Percentiles rank a stretch among this genome's conserved stretches.
Evolutionary conservation across 2,797 vertebrate genomes (phyloP).

Genomic region (Nannoperca australis): DNA sequence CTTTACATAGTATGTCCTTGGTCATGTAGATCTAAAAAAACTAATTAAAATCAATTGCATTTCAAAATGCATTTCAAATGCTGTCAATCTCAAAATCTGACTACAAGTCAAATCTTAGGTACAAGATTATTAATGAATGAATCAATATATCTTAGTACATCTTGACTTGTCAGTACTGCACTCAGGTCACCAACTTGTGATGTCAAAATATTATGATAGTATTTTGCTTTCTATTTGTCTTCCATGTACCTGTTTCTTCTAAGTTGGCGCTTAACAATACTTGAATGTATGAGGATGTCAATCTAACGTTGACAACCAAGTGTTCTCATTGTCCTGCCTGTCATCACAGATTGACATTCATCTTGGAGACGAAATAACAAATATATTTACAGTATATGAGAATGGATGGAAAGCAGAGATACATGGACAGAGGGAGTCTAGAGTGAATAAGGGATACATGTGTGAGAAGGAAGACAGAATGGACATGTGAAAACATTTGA

Average conservation of each 20-base stretch:
- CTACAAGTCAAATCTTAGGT: background rate
- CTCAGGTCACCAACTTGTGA: background rate
- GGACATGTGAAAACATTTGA: constrained; percentile 3
- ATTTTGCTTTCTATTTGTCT: constrained; percentile 23
- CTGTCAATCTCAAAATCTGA: no score
- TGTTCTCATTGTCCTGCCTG: constrained; percentile 11
- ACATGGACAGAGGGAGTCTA: background rate
- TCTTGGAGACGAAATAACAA: constrained; percentile 30
- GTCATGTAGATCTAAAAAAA: background rate
- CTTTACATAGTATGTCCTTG: background rate
- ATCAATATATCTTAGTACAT: background rate
- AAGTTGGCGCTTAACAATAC: constrained; percentile 12
- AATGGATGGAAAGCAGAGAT: background rate
- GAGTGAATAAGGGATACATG: constrained; percentile 3
- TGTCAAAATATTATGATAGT: constrained; percentile 20
- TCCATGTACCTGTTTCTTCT: background rate
- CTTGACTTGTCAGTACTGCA: background rate
- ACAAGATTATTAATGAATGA: background rate
- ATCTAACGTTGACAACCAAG: constrained; percentile 4
- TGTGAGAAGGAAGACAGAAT: constrained; percentile 11
- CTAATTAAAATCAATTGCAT: background rate
- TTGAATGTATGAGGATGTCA: constrained; percentile 13
- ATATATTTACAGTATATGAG: background rate
- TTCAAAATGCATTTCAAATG: background rate
- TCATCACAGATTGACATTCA: constrained; percentile 14